These are phyloP conservation scores for Podabrus alpinus DNA, from an alignment of 2,888 invertebrate genomes.

Conservation along the genomic window DNA sequence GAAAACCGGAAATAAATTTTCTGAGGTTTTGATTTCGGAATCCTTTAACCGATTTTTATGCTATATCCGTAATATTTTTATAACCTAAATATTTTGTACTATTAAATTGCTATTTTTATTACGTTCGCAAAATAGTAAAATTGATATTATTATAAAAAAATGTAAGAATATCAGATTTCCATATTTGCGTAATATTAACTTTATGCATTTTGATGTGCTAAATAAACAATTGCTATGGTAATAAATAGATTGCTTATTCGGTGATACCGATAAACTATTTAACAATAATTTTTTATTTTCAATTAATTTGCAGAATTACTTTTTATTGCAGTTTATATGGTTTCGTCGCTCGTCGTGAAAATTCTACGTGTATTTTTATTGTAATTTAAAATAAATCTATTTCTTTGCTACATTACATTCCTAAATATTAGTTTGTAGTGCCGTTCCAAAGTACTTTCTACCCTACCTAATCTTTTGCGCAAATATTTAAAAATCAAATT, in stretches of 20 bases:
- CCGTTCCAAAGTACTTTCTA: too few species aligned
- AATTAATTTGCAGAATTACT: background rate
- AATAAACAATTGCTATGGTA: background rate
- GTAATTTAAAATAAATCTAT: too few species aligned
- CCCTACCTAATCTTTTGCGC: too few species aligned
- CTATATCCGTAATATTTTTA: background rate
- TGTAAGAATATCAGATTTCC: background rate
- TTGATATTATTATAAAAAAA: background rate
- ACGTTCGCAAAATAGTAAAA: background rate
- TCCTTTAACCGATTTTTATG: background rate
- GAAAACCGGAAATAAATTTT: background rate
- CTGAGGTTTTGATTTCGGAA: background rate
- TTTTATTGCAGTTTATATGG: background rate
- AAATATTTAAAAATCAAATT: too few species aligned
- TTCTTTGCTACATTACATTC: too few species aligned
- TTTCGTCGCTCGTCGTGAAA: background rate
- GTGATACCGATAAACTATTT: background rate
- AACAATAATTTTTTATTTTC: background rate
- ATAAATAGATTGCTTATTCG: background rate
- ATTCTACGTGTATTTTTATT: too few species aligned
- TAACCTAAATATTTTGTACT: background rate
- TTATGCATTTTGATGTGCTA: background rate
- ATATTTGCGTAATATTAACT: background rate
- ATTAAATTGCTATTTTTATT: background rate
- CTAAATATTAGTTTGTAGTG: too few species aligned